These are phyloP conservation scores for Heteronetta atricapilla DNA, from an alignment of 2,113 vertebrate species.

Conservation along the genomic window DNA sequence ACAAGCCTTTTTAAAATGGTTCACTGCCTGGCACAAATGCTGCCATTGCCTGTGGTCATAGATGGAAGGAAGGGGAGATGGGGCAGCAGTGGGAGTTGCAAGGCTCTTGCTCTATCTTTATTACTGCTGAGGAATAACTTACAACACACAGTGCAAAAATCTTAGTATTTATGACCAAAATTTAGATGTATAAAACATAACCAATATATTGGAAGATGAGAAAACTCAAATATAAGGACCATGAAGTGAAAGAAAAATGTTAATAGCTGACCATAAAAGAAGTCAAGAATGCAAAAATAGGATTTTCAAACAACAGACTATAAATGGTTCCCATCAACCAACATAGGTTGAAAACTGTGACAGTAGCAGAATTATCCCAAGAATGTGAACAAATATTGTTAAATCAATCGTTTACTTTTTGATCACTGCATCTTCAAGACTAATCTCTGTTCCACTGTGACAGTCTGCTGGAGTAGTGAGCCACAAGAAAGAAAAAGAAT, in stretches of 20 bases:
- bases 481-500: background rate
- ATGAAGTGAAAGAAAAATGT: background rate
- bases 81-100: background rate
- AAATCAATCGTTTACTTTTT: background rate
- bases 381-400: background rate
- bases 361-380: background rate
- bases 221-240: background rate
- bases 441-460: background rate
- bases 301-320: background rate
- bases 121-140: background rate
- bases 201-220: background rate
- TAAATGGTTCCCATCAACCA: background rate
- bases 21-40: background rate
- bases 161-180: background rate
- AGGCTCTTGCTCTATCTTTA: background rate
- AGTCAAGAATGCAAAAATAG: background rate
- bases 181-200: background rate
- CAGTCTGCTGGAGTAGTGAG: background rate
- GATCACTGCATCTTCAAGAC: background rate
- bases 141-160: background rate
- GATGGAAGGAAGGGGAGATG: accelerated
- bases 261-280: background rate
- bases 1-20: background rate
- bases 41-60: background rate
- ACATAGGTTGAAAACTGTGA: accelerated